Conservation (phyloP, 2,797 vertebrate genomes). For the Pseudopleuronectes americanus region DNA sequence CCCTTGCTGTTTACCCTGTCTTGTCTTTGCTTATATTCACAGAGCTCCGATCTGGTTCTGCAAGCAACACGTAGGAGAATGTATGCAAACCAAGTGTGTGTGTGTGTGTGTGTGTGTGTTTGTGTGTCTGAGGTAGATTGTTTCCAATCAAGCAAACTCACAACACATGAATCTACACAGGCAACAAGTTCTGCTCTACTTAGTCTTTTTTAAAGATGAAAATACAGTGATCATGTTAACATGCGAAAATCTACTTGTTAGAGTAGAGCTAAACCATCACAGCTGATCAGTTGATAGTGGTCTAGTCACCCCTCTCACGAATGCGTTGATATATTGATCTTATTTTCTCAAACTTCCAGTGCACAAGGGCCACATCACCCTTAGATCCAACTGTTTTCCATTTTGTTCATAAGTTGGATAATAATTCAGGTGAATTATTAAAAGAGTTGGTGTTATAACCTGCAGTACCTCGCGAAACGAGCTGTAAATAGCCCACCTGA, state of each 20-base stretch:
- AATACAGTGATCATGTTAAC: too few relatives aligned
- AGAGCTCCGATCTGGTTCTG: neutral
- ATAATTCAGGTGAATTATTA: neutral
- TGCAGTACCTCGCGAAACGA: neutral
- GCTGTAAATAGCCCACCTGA: neutral
- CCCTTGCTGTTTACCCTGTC: neutral
- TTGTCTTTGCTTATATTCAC: neutral
- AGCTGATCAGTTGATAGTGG: too few relatives aligned
- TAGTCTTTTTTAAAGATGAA: too few relatives aligned
- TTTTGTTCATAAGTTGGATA: neutral
- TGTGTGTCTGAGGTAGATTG: neutral
- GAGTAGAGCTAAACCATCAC: too few relatives aligned
- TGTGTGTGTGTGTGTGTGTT: too few relatives aligned
- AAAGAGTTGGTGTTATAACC: neutral
- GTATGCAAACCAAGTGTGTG: neutral
- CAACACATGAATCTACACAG: slow-evolving; percentile 20
- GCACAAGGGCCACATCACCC: too few relatives aligned
- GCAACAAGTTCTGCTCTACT: neutral
- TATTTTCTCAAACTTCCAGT: too few relatives aligned
- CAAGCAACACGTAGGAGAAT: slow-evolving; percentile 2
- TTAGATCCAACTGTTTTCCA: neutral
- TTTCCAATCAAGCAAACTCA: slow-evolving; percentile 17
- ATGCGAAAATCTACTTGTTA: too few relatives aligned
- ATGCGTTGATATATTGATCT: too few relatives aligned
- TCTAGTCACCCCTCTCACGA: too few relatives aligned